These are phyloP conservation scores for Agonum fuliginosum DNA, from an alignment of 2,888 invertebrate genomes.

Conservation along the genomic window DNA sequence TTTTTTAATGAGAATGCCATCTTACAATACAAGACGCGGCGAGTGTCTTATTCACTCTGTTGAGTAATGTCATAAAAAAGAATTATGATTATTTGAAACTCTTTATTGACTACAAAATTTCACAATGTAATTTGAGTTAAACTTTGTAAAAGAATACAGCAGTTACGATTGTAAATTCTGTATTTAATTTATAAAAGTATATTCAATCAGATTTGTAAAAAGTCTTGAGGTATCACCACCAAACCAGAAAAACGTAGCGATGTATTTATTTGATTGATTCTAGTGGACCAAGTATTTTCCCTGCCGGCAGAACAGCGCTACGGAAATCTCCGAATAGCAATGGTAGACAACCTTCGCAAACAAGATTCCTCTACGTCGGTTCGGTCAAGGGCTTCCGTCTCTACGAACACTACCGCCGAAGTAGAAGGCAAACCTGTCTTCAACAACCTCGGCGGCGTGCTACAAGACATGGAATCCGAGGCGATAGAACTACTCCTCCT, in stretches of 20 bases:
- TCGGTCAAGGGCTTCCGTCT: slow-evolving; percentile 1
- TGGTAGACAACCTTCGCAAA: background rate
- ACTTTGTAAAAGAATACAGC: too few species aligned
- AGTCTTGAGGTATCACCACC: background rate
- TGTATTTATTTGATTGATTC: slow-evolving; percentile 21
- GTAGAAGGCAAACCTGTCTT: background rate
- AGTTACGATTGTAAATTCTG: background rate
- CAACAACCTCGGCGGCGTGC: background rate
- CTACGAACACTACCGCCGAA: slow-evolving; percentile 16
- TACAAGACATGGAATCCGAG: slow-evolving; percentile 48
- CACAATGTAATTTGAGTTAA: too few species aligned
- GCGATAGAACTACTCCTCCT: slow-evolving; percentile 26
- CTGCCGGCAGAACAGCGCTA: slow-evolving; percentile 50
- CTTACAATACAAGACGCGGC: too few species aligned
- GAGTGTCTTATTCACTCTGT: too few species aligned
- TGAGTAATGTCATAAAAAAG: too few species aligned
- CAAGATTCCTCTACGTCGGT: background rate
- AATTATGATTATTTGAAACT: too few species aligned
- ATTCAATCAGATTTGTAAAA: background rate
- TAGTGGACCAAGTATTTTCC: slow-evolving; percentile 52
- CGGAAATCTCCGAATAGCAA: slow-evolving; percentile 2
- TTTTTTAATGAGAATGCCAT: too few species aligned
- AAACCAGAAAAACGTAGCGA: background rate
- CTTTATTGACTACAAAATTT: too few species aligned
- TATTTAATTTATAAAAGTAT: background rate